Evolutionary conservation across 2,888 invertebrate species (phyloP).

Genomic region (Noctua pronuba): DNA sequence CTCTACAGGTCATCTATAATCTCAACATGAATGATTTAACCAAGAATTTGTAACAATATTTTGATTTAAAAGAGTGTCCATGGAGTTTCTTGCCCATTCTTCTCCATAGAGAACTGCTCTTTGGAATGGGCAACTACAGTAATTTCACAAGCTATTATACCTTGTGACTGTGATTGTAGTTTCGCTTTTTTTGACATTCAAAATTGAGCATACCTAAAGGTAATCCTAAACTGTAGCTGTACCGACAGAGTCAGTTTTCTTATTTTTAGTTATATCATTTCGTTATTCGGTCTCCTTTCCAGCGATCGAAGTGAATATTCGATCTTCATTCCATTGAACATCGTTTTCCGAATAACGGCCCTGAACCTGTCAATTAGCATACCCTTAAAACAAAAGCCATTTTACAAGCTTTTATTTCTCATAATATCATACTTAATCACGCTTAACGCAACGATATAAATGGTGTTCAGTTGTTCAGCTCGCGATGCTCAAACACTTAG

Average conservation of each 20-base stretch:
- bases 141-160: too few species aligned
- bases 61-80: too few species aligned
- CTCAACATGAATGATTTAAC: too few species aligned
- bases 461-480: constrained; percentile 50
- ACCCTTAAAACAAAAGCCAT: constrained; percentile 40
- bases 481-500: constrained; percentile 65
- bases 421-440: constrained; percentile 59
- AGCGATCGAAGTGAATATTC: background rate
- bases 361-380: constrained; percentile 6
- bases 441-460: constrained; percentile 59
- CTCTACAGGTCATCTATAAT: background rate
- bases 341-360: background rate
- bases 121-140: too few species aligned
- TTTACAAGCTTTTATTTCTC: too few species aligned
- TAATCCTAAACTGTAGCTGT: too few species aligned
- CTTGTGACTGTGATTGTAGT: too few species aligned
- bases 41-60: too few species aligned
- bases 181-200: too few species aligned
- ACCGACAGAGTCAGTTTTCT: background rate
- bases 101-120: too few species aligned
- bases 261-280: background rate
- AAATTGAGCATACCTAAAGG: background rate
- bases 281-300: background rate
- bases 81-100: too few species aligned
- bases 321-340: background rate